Evolutionary conservation across 2,888 invertebrate genomes (phyloP), one percentile per base, ranked within the genome.

Genomic region (Ligdia adustata): DNA sequence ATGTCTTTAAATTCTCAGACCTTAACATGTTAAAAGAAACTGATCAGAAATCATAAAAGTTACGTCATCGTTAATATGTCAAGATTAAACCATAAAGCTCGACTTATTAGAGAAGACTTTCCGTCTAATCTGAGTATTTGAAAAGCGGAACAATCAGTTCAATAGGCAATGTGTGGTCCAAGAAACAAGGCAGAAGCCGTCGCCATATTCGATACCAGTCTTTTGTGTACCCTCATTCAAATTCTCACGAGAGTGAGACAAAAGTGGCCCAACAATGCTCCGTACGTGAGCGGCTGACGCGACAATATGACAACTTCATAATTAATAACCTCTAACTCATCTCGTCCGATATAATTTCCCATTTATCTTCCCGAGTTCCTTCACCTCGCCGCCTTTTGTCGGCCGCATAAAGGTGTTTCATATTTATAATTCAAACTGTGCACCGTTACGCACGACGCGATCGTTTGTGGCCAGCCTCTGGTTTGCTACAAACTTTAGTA

Each of bases 301-400:
- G 84, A 85, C 87, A 83, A 81, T 86, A 79, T 87, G 89, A 84
- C 89, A 82, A 75, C 84, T 84, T 80, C 81, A 86, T 89, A 89
- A 89, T 89, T 90, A 90, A 90, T 90, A 88, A 85, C 89, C 82
- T 81, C 79, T 77, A 81, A 78, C 77, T 84, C 85, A 88, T 89
- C 84, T 81, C 74, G 67, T 75, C 81, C 82, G 83, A 89, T 90
- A 89, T 87, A 84, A 89, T 89, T 86, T 86, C 80, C 58, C 86
- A 88, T 89, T 87, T 87, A 89, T 88, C 87, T 84, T 72, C 62
- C 64, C 45, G 72, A 82, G 89, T 82, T 88, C 82, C 79, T 87
- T 86, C 75, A 88, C 86, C 87, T 81, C 75, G 41, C 43, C 67
- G 62, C 49, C 83, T 82, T 79, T 88, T 90, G 89, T 89, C 77